Conservation (phyloP, 2,888 invertebrate species). For the Polietes domitor region DNA sequence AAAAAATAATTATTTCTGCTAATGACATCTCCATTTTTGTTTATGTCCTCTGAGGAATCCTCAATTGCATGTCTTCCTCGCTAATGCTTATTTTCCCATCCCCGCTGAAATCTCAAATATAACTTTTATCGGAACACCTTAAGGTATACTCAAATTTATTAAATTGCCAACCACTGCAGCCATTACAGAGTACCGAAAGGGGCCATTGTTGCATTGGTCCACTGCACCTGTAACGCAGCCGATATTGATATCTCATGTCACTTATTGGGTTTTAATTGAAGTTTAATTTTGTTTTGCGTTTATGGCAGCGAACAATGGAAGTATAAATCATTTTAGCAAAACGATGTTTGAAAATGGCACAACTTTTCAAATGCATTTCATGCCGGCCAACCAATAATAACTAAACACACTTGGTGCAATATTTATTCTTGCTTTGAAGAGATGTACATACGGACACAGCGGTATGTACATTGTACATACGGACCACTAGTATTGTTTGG, state of each 20-base stretch:
- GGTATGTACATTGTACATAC: neutral
- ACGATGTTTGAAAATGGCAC: neutral
- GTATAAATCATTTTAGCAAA: neutral
- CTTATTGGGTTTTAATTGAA: neutral
- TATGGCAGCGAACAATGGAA: neutral
- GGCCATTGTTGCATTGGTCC: too few species aligned
- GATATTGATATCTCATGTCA: neutral
- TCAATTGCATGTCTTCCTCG: too few species aligned
- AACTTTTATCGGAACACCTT: too few species aligned
- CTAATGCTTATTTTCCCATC: too few species aligned
- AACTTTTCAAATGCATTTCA: neutral
- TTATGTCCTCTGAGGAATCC: too few species aligned
- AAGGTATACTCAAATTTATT: too few species aligned
- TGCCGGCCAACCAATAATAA: too few species aligned
- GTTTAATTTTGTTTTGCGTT: conserved; percentile 7
- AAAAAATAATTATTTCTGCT: too few species aligned
- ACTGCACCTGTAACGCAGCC: neutral
- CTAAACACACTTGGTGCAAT: neutral
- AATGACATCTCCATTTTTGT: too few species aligned
- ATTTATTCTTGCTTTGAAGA: neutral
- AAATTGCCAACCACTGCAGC: too few species aligned
- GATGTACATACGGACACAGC: neutral
- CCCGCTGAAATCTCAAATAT: too few species aligned
- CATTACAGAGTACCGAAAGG: too few species aligned
- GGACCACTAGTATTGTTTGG: neutral